phyloP scores from a whole-genome alignment of 1,140 invertebrate species.

The Eupeodes corollae region DNA sequence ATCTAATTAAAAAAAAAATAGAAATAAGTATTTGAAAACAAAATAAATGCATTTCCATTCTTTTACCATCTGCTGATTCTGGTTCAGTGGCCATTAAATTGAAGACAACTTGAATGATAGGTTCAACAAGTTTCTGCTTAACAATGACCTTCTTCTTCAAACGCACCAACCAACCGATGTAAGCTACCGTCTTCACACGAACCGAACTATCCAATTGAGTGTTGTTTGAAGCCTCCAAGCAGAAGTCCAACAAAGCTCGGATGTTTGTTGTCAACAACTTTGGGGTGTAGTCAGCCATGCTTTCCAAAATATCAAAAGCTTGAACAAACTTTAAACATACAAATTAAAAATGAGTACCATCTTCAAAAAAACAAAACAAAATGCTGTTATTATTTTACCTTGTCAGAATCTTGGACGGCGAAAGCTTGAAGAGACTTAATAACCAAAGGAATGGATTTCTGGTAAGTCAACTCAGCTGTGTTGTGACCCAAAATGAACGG shows the following conservation, averaged over 20 bases:
- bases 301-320: conserved; percentile 61
- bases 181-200: conserved; percentile 54
- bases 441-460: conserved; percentile 50
- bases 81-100: conserved; percentile 50
- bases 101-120: conserved; percentile 58
- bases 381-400: not conserved
- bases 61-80: conserved; percentile 31
- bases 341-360: not conserved
- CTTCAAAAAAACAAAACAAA: not conserved
- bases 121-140: conserved; percentile 61
- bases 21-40: not conserved
- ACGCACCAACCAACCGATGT: conserved; percentile 51
- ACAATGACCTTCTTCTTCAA: conserved; percentile 62
- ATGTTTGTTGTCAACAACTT: conserved; percentile 52
- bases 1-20: conserved; percentile 13
- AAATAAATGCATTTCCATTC: not conserved
- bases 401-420: conserved; percentile 31
- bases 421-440: conserved; percentile 48
- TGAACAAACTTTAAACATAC: conserved; percentile 43
- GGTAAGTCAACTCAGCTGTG: conserved; percentile 42
- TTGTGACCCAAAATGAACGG: conserved; percentile 27
- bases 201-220: conserved; percentile 44
- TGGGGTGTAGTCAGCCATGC: conserved; percentile 55
- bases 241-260: conserved; percentile 52
- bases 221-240: conserved; percentile 49